Base-by-base conservation (phyloP, 2,888 invertebrate species). In the Saturnia japonica region DNA sequence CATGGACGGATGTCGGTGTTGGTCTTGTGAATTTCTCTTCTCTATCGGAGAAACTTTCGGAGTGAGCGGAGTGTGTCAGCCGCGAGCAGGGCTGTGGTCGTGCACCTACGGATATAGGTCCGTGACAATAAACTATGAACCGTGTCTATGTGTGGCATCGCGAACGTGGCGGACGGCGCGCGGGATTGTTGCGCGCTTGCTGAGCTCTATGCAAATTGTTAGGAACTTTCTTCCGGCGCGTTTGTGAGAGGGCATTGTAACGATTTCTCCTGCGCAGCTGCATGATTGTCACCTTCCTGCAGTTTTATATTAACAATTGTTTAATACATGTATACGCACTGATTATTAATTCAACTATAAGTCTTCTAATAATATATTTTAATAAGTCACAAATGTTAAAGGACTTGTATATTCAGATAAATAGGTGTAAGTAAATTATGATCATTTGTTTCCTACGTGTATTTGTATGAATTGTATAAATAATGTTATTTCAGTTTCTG, bases 1-100 rank as follows among this genome's bases (percentile, higher is more conserved):
- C 93, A 92, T 93, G 92, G 91, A 91, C 92, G 93, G 93, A 93
- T 92, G 91, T 91, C 77, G 86, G 89, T 85, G 89, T 88, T 89
- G 89, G 91, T 90, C 90, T 90, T 89, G 91, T 90, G 86, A 88
- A 88, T 93, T 93, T 94, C 93, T 93, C 92, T 93, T 94, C 93
- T 93, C 92, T 89, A 88, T 88, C 82, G 91, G 91, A 88, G 93
- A 93, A 94, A 93, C 93, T 91, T 91, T 91, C 87, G 86, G 89
- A 90, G 88, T 87, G 85, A 88, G 86, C 86, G 85, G 91, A 92
- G 90, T 91, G 86, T 90, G 91, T 87, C 92, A 85, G 82, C 82
- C 82, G 83, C 85, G 79, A 85, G 85, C 84, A 82, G 77, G 83
- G 83, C 82, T 80, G 77, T 81, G 80, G 80, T 80, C 87, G 88